Evolutionary conservation across 1,140 invertebrate genomes (phyloP).

Genomic region (Chrysoperla carnea): DNA sequence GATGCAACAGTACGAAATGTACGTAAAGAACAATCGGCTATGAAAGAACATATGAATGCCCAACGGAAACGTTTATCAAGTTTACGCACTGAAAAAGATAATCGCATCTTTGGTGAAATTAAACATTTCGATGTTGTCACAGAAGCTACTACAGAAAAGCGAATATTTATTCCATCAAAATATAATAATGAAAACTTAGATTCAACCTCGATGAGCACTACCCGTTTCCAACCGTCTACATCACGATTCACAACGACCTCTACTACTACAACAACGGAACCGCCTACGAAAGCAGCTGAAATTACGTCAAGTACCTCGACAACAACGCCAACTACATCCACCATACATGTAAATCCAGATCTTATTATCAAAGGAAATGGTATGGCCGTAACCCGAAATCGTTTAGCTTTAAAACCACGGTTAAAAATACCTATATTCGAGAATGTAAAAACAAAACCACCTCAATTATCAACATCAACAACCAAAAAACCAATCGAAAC

Average conservation of each 20-base stretch:
- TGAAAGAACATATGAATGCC: neutral
- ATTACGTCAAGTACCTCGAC: slow-evolving; percentile 1
- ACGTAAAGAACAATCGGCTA: neutral
- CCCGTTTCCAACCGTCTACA: neutral
- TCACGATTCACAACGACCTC: slow-evolving; percentile 8
- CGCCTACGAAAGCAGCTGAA: neutral
- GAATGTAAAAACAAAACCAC: slow-evolving; percentile 5
- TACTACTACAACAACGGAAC: neutral
- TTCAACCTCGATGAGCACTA: no score
- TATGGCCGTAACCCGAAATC: slow-evolving; percentile 1
- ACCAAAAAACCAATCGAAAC: no score
- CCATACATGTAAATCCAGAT: neutral
- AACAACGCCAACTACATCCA: slow-evolving; percentile 2
- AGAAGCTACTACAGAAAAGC: slow-evolving; percentile 14
- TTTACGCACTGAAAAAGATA: slow-evolving; percentile 9
- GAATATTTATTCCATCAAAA: slow-evolving; percentile 15
- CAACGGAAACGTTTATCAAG: neutral
- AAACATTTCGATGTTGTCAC: slow-evolving; percentile 11
- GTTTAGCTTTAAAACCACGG: slow-evolving; percentile 9
- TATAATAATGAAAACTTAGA: no score
- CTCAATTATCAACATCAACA: no score
- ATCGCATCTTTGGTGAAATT: slow-evolving; percentile 7
- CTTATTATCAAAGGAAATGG: slow-evolving; percentile 1
- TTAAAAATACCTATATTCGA: slow-evolving; percentile 8
- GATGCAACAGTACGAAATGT: slow-evolving; percentile 11